Conservation (phyloP, 1,140 invertebrate species). For the Zaprionus inermis region DNA sequence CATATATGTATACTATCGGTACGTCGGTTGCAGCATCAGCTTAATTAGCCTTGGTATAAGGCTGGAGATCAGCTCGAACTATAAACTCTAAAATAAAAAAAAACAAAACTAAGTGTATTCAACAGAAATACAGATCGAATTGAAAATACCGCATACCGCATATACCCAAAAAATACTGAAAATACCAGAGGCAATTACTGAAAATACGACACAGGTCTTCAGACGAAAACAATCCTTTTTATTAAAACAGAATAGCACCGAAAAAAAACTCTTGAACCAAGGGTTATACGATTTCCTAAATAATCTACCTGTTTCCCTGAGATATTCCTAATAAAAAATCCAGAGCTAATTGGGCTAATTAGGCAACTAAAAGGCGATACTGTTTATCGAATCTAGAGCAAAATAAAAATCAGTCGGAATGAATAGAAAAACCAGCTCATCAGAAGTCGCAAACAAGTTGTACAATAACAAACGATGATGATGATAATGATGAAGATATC, state of each 20-base stretch:
- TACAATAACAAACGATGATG: conserved; percentile 17
- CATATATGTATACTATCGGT: not conserved
- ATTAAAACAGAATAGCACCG: not conserved
- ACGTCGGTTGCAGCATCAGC: not conserved
- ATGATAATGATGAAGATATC: not conserved
- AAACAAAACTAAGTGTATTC: not conserved
- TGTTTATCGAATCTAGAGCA: not conserved
- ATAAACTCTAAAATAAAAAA: not conserved
- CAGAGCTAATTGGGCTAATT: conserved; percentile 1
- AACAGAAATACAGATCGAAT: not conserved
- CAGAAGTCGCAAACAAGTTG: conserved; percentile 12
- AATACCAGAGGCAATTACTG: not conserved
- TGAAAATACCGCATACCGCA: not conserved
- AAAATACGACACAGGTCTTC: not conserved
- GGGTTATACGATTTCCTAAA: not conserved
- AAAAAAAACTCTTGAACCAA: too few relatives aligned
- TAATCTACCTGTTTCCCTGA: not conserved
- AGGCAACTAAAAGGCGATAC: not conserved
- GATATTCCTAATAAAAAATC: not conserved
- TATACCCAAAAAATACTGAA: not conserved
- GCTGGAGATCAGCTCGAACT: not conserved
- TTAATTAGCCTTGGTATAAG: conserved; percentile 4
- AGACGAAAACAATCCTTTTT: not conserved
- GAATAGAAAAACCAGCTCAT: not conserved
- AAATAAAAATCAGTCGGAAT: not conserved